A percentile compares a stretch with the other conserved stretches of the same genome.
These are phyloP conservation scores for Mechanitis messenoides DNA, from an alignment of 2,888 invertebrate genomes.

Conservation along the genomic window DNA sequence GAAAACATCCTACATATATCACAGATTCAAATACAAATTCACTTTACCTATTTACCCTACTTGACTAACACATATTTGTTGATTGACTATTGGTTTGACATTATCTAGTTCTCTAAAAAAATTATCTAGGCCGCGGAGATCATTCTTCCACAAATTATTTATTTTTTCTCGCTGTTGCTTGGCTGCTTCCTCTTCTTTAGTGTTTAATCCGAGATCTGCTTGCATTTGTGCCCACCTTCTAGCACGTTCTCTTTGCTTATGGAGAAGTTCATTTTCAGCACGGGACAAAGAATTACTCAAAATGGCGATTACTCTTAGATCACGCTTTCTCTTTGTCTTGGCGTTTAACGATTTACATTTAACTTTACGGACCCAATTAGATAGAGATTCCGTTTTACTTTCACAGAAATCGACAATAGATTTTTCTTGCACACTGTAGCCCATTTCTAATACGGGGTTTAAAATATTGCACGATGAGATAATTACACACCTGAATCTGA, in stretches of 20 bases:
- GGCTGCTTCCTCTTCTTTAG: slow-evolving; percentile 65
- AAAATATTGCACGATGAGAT: slow-evolving; percentile 53
- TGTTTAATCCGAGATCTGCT: slow-evolving; percentile 67
- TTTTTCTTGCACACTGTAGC: slow-evolving; percentile 66
- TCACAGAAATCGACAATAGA: slow-evolving; percentile 70
- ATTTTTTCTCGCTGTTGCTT: slow-evolving; percentile 65
- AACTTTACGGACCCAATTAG: slow-evolving; percentile 80
- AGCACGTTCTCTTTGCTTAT: slow-evolving; percentile 79
- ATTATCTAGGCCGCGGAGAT: slow-evolving; percentile 79
- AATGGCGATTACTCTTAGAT: slow-evolving; percentile 80
- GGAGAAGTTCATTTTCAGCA: slow-evolving; percentile 77
- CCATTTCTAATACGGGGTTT: slow-evolving; percentile 50
- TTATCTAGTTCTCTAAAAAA: slow-evolving; percentile 80
- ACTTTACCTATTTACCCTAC: slow-evolving; percentile 54
- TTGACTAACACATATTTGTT: slow-evolving; percentile 29
- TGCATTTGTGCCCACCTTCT: slow-evolving; percentile 77
- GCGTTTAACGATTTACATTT: slow-evolving; percentile 77
- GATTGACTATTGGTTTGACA: slow-evolving; percentile 69
- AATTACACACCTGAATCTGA: slow-evolving; percentile 73
- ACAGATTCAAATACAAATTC: slow-evolving; percentile 62
- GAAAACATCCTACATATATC: slow-evolving; percentile 76
- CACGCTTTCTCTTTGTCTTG: slow-evolving; percentile 76
- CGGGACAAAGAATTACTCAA: slow-evolving; percentile 76
- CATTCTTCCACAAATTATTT: slow-evolving; percentile 75
- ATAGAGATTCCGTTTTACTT: slow-evolving; percentile 76